Evolutionary conservation across 1,140 invertebrate genomes (phyloP), one percentile per base, ranked within the genome.

Genomic region (Cyclargus thomasi): DNA sequence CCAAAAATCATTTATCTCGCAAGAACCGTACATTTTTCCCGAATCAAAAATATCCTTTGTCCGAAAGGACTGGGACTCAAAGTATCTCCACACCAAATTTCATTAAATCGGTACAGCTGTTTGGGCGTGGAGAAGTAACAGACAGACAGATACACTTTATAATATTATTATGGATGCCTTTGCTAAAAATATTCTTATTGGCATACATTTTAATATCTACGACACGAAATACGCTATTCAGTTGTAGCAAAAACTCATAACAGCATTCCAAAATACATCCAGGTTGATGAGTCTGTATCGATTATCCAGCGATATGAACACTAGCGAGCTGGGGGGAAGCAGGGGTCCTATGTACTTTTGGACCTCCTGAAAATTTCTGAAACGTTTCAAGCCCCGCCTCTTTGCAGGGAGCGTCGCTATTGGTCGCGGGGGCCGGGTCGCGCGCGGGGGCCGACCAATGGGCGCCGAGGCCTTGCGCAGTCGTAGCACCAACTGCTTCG

Each of bases 321-420:
- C 69, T 69, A 69, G 70, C 74, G 73, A 72, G 72, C 75, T 68
- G 64, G 67, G 71, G 69, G 69, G 71, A 68, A 72, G 72, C 77
- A 80, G 71, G 79, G 78, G 77, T 78, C 75, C 70, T 82, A 80
- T 74, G 74, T 79, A 81, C 79, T 84, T 83, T 85, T 76, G 75
- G 76, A 76, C 64, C 71, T 79, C 70, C 86, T 88, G 86, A 88
- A 90, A 85, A 84, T 85, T 86, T 87, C 86, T 82, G 85, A 88
- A 90, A 90, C 81, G 74, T 81, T 82, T 74, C 79, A 84, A 83
- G 82, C 79, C 85, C 74, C 78, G 85, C 82, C 87, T 85, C 75
- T 78, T 79, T 86, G 79, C 80, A 87, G 81, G 47, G 62, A 36
- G 68, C 70, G 63, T 71, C 74, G 74, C 69, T 70, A 90, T 90